Evolutionary conservation across 2,888 invertebrate species (phyloP).

Genomic region (Yponomeuta cagnagella): DNA sequence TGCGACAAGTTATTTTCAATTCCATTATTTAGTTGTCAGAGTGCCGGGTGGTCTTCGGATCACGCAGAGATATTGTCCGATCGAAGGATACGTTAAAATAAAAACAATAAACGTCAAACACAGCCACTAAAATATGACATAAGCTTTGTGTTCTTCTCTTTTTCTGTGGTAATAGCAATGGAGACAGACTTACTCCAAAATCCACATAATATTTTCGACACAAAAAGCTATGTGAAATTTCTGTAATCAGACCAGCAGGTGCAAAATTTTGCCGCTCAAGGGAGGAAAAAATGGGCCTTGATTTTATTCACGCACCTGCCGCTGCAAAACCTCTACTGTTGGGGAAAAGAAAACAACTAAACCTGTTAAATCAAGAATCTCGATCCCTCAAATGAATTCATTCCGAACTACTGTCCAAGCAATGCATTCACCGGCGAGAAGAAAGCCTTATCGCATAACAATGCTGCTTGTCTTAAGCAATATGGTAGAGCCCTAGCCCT

Average conservation of each 20-base stretch:
- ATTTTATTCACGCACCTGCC: conserved; percentile 43
- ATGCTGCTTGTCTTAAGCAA: conserved; percentile 54
- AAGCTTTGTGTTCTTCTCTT: neutral
- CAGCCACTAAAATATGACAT: conserved; percentile 5
- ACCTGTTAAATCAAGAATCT: neutral
- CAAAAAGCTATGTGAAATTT: neutral
- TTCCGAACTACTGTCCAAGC: conserved; percentile 54
- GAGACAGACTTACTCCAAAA: neutral
- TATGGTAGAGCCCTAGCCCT: conserved; percentile 58
- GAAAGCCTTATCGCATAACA: conserved; percentile 58
- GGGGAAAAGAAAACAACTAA: neutral
- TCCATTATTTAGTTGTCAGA: conserved; percentile 4
- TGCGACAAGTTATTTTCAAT: neutral
- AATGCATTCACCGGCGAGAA: conserved; percentile 46
- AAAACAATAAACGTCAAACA: conserved; percentile 6
- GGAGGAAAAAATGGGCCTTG: conserved; percentile 38
- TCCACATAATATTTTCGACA: neutral
- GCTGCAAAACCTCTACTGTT: conserved; percentile 4
- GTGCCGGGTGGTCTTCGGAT: conserved; percentile 13
- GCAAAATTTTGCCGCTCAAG: conserved; percentile 22
- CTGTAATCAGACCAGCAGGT: neutral
- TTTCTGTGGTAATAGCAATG: neutral
- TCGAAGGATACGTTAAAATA: conserved; percentile 4
- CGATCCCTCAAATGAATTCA: conserved; percentile 7
- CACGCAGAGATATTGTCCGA: conserved; percentile 15